A percentile compares a stretch with the other conserved stretches of the same genome.
These are phyloP conservation scores for Gymnocheta viridis DNA, from an alignment of 2,888 invertebrate species.

Conservation along the genomic window DNA sequence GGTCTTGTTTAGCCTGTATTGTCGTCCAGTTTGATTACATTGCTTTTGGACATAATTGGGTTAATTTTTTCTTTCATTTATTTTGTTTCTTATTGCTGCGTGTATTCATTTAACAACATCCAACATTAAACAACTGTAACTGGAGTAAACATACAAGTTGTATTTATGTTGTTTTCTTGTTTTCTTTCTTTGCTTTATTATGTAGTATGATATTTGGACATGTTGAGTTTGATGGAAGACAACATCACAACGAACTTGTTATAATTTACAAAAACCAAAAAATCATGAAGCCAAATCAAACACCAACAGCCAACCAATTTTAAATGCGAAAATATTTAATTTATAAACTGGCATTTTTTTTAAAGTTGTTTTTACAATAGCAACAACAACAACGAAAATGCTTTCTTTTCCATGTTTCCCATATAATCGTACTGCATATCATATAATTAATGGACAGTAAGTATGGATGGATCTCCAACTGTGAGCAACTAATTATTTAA, in stretches of 20 bases:
- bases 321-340: slow-evolving; percentile 36
- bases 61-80: slow-evolving; percentile 59
- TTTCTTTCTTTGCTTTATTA: slow-evolving; percentile 2
- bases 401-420: slow-evolving; percentile 1
- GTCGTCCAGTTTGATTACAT: slow-evolving; percentile 65
- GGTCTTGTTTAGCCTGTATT: slow-evolving; percentile 32
- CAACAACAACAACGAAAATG: neutral
- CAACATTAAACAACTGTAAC: slow-evolving; percentile 47
- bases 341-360: slow-evolving; percentile 21
- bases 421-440: neutral
- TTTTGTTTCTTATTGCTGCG: slow-evolving; percentile 9
- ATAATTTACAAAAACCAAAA: slow-evolving; percentile 43
- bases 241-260: slow-evolving; percentile 51
- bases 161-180: slow-evolving; percentile 13
- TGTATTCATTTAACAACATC: slow-evolving; percentile 53
- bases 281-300: slow-evolving; percentile 27
- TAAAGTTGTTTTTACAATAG: neutral
- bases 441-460: slow-evolving; percentile 30
- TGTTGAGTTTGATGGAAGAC: slow-evolving; percentile 63
- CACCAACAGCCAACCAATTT: slow-evolving; percentile 9
- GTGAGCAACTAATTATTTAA: slow-evolving; percentile 44
- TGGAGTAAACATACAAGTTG: slow-evolving; percentile 28
- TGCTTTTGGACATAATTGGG: slow-evolving; percentile 68
- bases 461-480: slow-evolving; percentile 11
- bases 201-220: slow-evolving; percentile 49